Base-by-base conservation (phyloP, 2,113 vertebrate genomes). In the Anhinga anhinga region DNA sequence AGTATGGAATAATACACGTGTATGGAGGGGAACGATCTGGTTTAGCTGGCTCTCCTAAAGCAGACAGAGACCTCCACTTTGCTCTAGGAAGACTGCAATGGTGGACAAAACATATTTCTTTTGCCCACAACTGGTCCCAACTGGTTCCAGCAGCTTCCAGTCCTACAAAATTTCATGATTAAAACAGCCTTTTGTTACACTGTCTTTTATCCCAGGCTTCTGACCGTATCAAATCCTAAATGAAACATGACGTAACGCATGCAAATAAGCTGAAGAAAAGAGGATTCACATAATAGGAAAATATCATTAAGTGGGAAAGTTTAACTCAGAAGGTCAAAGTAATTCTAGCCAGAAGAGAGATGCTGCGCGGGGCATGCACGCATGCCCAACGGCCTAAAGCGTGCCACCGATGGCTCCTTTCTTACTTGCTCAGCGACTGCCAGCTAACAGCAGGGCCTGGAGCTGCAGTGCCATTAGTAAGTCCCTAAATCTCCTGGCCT, bases 1-100 rank as follows among this genome's bases (percentile, higher is more conserved):
- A 6, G 0, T 62, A 44, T 0, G 11, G 42, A 59, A 34, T 53
- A 52, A 81, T 3, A 73, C 13, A 18, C 0, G 0, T 98, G 97
- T 98, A n/a, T 40, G 97, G 98, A 98, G 98, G 96, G 97, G 98
- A 98, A 98, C 96, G 97, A 98, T 97, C 98, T 15, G 56, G 70
- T 95, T 97, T 81, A 96, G 98, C 3, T 36, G 23, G 42, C 98
- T 98, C 61, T 88, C 45, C 95, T 93, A 98, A 98, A 96, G 85
- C 97, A 97, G 98, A 98, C 98, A 98, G 98, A 98, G 97, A 97
- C 97, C 98, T 98, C 98, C 98, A 86, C 49, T 94, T 98, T 95
- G 74, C 88, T 98, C 96, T 98, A 97, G 98, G 98, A 98, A 95
- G 77, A 47, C 97, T 98, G 97, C 97, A 78, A 71, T 0, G 13